A percentile compares a stretch with the other conserved stretches of the same genome.
Conservation (phyloP, 2,888 invertebrate genomes). For the Pecten maximus region DNA sequence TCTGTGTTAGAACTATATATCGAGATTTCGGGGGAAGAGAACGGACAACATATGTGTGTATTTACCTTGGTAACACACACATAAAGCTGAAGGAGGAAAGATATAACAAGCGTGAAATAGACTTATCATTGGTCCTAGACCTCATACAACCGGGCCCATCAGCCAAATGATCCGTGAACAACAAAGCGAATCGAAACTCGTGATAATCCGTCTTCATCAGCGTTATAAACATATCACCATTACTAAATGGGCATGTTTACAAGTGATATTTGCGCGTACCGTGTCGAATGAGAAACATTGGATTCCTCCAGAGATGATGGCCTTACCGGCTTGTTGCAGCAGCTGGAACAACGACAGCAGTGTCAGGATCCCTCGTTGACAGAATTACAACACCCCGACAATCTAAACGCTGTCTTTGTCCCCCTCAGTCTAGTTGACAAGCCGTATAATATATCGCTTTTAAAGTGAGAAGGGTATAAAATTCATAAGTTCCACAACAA, state of each 20-base stretch:
- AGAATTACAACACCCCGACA: slow-evolving; percentile 16
- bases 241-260: slow-evolving; percentile 36
- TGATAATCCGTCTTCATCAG: slow-evolving; percentile 37
- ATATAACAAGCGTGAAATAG: slow-evolving; percentile 47
- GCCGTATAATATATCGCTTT: not conserved
- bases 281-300: slow-evolving; percentile 33
- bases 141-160: slow-evolving; percentile 35
- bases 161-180: slow-evolving; percentile 40
- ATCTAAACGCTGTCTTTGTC: not conserved
- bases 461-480: slow-evolving; percentile 22
- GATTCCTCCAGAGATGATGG: not conserved
- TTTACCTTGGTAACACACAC: slow-evolving; percentile 33
- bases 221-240: slow-evolving; percentile 44
- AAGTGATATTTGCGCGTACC: slow-evolving; percentile 31
- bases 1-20: not conserved
- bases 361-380: not conserved
- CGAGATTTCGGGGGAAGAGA: not conserved
- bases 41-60: slow-evolving; percentile 39
- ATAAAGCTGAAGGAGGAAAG: slow-evolving; percentile 38
- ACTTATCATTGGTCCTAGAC: slow-evolving; percentile 39
- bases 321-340: slow-evolving; percentile 16
- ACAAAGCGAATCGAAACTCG: slow-evolving; percentile 26
- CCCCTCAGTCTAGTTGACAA: not conserved
- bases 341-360: not conserved
- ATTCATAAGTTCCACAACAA: slow-evolving; percentile 1